These are phyloP conservation scores for Myripristis murdjan DNA, from an alignment of 2,797 vertebrate genomes.

Conservation along the genomic window DNA sequence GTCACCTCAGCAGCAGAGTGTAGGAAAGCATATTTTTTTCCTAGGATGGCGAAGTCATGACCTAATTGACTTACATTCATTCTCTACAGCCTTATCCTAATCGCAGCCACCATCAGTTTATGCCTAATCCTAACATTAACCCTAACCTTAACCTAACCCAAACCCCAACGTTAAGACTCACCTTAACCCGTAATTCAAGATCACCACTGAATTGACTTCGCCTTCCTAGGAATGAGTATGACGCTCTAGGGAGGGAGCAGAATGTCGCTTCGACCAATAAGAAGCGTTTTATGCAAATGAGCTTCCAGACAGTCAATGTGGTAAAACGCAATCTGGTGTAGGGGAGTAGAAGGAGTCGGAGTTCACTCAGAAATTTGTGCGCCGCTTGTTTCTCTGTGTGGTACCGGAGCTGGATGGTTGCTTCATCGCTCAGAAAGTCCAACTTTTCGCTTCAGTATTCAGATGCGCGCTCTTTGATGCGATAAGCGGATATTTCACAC, in stretches of 20 bases:
- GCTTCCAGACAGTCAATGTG: conserved; percentile 13
- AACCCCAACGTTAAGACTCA: too few species aligned
- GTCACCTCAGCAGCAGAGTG: conserved; percentile 7
- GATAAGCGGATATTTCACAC: conserved; percentile 74
- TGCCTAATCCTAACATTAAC: too few species aligned
- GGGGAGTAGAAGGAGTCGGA: conserved; percentile 14
- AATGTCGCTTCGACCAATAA: conserved; percentile 64
- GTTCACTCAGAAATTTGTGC: not conserved
- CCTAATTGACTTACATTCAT: too few species aligned
- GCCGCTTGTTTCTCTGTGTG: conserved; percentile 15
- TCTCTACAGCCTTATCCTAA: too few species aligned
- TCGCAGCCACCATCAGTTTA: too few species aligned
- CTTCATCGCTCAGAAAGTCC: conserved; percentile 40
- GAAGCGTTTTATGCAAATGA: conserved; percentile 49
- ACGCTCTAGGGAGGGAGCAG: not conserved
- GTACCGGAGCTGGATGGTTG: conserved; percentile 55
- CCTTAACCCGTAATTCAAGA: too few species aligned
- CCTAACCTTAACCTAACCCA: too few species aligned
- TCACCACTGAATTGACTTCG: too few species aligned
- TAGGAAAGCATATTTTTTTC: too few species aligned
- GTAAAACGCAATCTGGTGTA: conserved; percentile 9
- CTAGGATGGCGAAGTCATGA: too few species aligned
- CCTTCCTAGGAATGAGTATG: too few species aligned
- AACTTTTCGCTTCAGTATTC: conserved; percentile 9
- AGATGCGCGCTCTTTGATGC: conserved; percentile 57